Conservation (phyloP, 2,113 vertebrate genomes). For the Astatoreochromis straeleni region DNA sequence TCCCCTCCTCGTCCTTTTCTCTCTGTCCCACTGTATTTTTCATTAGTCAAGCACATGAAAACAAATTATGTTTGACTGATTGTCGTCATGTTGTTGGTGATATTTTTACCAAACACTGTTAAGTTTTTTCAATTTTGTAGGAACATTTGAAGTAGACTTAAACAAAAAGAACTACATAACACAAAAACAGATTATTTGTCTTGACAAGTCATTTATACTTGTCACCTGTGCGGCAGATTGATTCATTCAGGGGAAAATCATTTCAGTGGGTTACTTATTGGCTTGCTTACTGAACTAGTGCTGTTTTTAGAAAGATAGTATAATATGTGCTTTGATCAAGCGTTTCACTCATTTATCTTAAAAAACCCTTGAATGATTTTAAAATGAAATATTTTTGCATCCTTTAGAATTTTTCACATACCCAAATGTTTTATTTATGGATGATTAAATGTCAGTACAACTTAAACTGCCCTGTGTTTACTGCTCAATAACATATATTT, state of each 20-base stretch:
- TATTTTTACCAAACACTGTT: neutral
- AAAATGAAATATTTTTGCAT: neutral
- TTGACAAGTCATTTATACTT: neutral
- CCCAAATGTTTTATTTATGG: neutral
- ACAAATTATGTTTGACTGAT: conserved; percentile 2
- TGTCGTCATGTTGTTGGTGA: neutral
- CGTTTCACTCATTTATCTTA: neutral
- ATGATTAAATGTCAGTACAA: neutral
- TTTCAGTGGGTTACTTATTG: neutral
- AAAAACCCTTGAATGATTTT: neutral
- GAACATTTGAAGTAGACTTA: neutral
- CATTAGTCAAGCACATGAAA: conserved; percentile 14
- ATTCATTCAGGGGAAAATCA: neutral
- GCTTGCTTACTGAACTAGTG: neutral
- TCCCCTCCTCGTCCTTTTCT: neutral
- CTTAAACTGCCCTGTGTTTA: accelerated
- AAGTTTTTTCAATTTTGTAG: neutral
- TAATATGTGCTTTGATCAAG: neutral
- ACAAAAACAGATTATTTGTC: neutral
- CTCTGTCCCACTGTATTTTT: conserved; percentile 7
- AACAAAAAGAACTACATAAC: neutral
- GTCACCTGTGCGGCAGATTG: neutral
- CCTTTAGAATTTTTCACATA: neutral
- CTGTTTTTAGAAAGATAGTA: neutral
- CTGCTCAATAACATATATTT: neutral